Conservation (phyloP, 92 coral and sea anemone genomes). For the Epizoanthus scotinus region DNA sequence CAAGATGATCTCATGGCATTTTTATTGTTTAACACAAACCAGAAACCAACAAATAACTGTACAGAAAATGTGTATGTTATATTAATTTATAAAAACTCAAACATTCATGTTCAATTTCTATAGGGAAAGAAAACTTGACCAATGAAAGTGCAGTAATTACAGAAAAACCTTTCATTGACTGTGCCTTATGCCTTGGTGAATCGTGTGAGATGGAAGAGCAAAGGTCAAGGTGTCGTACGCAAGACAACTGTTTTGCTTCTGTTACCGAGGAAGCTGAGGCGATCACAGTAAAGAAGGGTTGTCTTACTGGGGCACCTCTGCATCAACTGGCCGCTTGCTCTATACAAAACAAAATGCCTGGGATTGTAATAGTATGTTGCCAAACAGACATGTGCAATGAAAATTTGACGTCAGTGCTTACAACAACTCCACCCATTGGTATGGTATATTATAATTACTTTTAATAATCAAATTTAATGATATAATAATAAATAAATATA, state of each 20-base stretch:
- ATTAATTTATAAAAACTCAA: neutral
- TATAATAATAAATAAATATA: too few species aligned
- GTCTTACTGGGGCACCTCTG: neutral
- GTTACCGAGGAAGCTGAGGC: neutral
- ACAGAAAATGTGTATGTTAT: too few species aligned
- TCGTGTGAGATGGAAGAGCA: neutral
- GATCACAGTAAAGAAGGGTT: conserved; percentile 5
- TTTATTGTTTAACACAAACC: too few species aligned
- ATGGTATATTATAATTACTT: neutral
- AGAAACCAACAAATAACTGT: too few species aligned
- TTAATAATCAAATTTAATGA: too few species aligned
- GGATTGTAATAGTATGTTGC: neutral
- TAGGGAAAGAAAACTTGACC: conserved; percentile 1
- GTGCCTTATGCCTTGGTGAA: neutral
- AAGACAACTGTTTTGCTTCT: conserved; percentile 22
- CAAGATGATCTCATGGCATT: too few species aligned
- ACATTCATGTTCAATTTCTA: neutral
- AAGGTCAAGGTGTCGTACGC: neutral
- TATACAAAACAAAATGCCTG: neutral
- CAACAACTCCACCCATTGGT: conserved; percentile 9
- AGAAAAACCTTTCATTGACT: neutral
- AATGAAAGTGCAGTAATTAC: neutral
- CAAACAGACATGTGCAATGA: conserved; percentile 11
- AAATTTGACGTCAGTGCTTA: neutral
- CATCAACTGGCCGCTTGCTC: neutral